These are phyloP conservation scores for Spinibarbus caldwelli DNA, from an alignment of 2,797 vertebrate species.

Conservation along the genomic window DNA sequence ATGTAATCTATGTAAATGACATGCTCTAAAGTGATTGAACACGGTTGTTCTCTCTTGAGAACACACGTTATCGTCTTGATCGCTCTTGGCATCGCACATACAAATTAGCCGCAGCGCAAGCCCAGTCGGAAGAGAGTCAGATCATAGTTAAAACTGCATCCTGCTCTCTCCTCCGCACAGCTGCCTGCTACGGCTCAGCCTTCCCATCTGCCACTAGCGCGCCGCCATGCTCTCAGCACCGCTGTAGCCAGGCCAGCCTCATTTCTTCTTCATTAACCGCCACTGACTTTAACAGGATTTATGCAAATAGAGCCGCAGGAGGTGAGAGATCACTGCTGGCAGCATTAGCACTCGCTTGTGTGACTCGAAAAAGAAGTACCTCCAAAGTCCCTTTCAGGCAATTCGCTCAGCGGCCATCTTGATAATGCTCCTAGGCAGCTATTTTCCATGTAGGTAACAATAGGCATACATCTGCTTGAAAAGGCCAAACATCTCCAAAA, in stretches of 20 bases:
- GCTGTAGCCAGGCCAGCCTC: conserved; percentile 79
- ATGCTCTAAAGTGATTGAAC: neutral
- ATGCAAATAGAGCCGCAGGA: conserved; percentile 87
- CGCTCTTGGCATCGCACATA: conserved; percentile 23
- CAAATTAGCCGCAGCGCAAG: conserved; percentile 30
- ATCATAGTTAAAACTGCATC: conserved; percentile 23
- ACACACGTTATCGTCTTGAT: conserved; percentile 12
- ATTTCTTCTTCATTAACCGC: conserved; percentile 91
- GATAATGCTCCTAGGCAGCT: neutral
- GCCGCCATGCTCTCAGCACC: conserved; percentile 81
- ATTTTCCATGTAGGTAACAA: conserved; percentile 8
- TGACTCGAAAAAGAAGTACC: conserved; percentile 10
- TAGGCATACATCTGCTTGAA: neutral
- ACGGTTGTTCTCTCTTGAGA: conserved; percentile 1
- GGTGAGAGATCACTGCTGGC: conserved; percentile 54
- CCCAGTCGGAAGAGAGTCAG: neutral
- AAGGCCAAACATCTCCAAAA: neutral
- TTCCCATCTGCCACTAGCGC: conserved; percentile 84
- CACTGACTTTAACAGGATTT: conserved; percentile 89
- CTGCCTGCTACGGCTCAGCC: conserved; percentile 83
- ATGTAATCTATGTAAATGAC: neutral
- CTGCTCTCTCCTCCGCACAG: conserved; percentile 51
- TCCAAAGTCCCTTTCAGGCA: conserved; percentile 40
- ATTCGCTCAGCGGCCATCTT: conserved; percentile 1
- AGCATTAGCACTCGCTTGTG: conserved; percentile 23